Conservation (phyloP, 2,113 vertebrate genomes). For the Hemibagrus wyckioides region DNA sequence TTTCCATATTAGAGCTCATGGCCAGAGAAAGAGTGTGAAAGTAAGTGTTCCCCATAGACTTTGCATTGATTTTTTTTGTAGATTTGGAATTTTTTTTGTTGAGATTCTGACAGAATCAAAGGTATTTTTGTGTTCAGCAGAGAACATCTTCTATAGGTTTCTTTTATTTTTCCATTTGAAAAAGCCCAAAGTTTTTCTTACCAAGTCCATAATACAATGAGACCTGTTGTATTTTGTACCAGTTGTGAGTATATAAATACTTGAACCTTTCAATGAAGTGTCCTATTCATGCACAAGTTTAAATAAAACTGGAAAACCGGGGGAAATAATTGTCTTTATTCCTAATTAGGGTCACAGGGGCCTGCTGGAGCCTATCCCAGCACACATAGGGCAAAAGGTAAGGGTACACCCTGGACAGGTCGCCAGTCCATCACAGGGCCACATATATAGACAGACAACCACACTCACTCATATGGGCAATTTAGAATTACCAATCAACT, state of each 20-base stretch:
- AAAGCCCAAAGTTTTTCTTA: background rate
- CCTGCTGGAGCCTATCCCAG: too few species aligned
- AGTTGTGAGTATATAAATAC: background rate
- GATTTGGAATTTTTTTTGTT: background rate
- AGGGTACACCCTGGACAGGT: too few species aligned
- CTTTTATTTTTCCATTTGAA: background rate
- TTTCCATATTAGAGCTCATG: background rate
- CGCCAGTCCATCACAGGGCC: too few species aligned
- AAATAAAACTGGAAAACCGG: too few species aligned
- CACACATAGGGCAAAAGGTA: too few species aligned
- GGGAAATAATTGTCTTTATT: too few species aligned
- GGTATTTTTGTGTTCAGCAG: background rate
- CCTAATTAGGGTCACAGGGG: too few species aligned
- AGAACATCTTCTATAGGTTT: background rate
- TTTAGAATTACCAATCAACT: too few species aligned
- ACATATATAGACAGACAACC: too few species aligned
- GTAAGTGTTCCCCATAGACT: constrained; percentile 4
- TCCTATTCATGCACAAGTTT: too few species aligned
- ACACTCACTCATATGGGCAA: too few species aligned
- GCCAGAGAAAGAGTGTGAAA: background rate
- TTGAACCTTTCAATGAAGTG: background rate
- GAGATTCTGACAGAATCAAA: background rate
- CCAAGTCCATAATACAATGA: background rate
- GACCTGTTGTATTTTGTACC: background rate
- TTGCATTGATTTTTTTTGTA: background rate